Evolutionary conservation across 2,797 vertebrate genomes (phyloP).

Genomic region (Spinibarbus caldwelli): DNA sequence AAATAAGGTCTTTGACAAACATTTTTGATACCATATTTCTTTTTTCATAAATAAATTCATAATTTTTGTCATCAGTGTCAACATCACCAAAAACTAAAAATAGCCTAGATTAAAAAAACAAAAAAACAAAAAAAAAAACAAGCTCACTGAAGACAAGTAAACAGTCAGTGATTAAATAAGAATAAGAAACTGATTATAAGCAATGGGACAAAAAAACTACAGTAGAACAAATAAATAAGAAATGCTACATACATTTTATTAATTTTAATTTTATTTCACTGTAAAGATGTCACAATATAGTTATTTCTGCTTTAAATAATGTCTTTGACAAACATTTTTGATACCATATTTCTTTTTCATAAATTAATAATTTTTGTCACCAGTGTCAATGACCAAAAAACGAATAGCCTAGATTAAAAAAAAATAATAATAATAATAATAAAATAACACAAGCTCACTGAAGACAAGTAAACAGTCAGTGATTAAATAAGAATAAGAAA

Average conservation of each 20-base stretch:
- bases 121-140: no score
- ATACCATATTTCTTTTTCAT: background rate
- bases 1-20: background rate
- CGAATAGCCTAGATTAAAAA: background rate
- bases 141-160: no score
- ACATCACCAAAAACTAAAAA: background rate
- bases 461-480: no score
- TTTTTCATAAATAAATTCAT: background rate
- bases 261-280: background rate
- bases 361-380: background rate
- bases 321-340: background rate
- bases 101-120: background rate
- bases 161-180: no score
- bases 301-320: background rate
- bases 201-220: no score
- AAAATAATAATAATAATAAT: no score
- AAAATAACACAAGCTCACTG: no score
- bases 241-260: no score
- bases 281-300: background rate
- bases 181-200: no score
- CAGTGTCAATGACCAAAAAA: background rate
- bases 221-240: no score
- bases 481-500: no score
- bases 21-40: background rate
- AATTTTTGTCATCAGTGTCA: background rate